Evolutionary conservation across 2,113 vertebrate species (phyloP), one percentile per base, ranked within the genome.

Genomic region (Glaucidium brasilianum): DNA sequence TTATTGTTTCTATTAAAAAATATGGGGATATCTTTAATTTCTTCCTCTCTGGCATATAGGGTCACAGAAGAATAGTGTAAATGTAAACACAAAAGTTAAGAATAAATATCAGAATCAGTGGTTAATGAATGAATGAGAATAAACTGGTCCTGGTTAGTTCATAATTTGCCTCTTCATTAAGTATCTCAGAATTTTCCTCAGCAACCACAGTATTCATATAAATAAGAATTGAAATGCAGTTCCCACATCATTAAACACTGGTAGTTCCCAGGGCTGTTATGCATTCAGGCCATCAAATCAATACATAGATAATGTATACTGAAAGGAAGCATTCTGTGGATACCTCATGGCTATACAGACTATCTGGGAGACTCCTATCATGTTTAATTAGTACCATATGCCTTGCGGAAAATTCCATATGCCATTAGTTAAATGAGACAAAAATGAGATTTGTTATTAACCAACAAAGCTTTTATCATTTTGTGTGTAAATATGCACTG

Each of bases 351-450:
- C 87, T 92, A 96, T 97, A 96, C 85, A 97, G 93, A 97, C 95
- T 98, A 75, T 96, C 95, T 97, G 85, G 82, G 91, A 83, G 71
- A 85, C 96, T 98, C 43, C 41, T 97, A 97, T 95, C 94, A 76
- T 97, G 96, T 98, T 98, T 98, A 98, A 98, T 98, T 98, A 98
- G 89, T 90, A 77, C 96, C 97, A 97, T 97, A 97, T 96, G 98
- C 97, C 95, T 97, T 97, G 72, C 93, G 96, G 92, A 96, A 87
- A 93, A 93, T 97, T 97, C 95, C 97, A 98, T 90, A 97, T 97
- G 96, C 95, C 94, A 97, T 98, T 98, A 98, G 93, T 95, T 97
- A 97, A 97, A 58, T 49, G 49, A 98, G 97, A 97, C 88, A 97
- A 95, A 92, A 97, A 98, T 96, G 64, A 71, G 56, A 88, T 81